Percentiles rank a stretch among this genome's conserved stretches.
These are phyloP conservation scores for Epirrita christyi DNA, from an alignment of 2,888 invertebrate species.

Conservation along the genomic window DNA sequence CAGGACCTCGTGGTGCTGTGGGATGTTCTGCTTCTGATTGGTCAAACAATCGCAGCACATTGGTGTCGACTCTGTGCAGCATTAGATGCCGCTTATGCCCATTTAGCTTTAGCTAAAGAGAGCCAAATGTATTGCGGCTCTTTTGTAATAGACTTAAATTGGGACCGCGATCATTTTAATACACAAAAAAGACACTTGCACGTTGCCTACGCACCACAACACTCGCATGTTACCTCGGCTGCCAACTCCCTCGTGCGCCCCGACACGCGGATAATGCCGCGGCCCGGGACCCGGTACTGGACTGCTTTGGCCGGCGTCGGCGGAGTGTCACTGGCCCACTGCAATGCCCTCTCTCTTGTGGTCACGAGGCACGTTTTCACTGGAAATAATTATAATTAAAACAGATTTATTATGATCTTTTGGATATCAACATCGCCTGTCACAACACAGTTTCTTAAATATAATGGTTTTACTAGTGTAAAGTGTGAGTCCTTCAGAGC, in stretches of 20 bases:
- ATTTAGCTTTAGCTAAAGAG: too few species aligned
- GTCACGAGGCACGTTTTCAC: constrained; percentile 96
- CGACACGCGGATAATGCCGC: constrained; percentile 87
- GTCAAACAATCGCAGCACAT: background rate
- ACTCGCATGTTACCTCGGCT: constrained; percentile 87
- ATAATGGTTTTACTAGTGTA: too few species aligned
- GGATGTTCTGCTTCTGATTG: too few species aligned
- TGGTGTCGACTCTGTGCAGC: background rate
- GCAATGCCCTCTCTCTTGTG: constrained; percentile 88
- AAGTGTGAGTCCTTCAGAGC: too few species aligned
- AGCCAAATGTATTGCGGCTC: too few species aligned
- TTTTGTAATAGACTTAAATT: too few species aligned
- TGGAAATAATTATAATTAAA: constrained; percentile 48
- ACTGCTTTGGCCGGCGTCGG: constrained; percentile 86
- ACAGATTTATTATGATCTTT: background rate
- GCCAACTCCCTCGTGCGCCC: constrained; percentile 90
- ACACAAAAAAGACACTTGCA: too few species aligned
- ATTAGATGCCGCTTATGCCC: too few species aligned
- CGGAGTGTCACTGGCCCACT: constrained; percentile 60
- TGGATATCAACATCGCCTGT: too few species aligned
- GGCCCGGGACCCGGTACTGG: constrained; percentile 84
- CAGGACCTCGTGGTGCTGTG: too few species aligned
- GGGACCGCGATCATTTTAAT: too few species aligned
- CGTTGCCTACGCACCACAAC: constrained; percentile 75
- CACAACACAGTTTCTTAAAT: too few species aligned